Evolutionary conservation across 1,140 invertebrate genomes (phyloP).

Genomic region (Brachystomella parvula): DNA sequence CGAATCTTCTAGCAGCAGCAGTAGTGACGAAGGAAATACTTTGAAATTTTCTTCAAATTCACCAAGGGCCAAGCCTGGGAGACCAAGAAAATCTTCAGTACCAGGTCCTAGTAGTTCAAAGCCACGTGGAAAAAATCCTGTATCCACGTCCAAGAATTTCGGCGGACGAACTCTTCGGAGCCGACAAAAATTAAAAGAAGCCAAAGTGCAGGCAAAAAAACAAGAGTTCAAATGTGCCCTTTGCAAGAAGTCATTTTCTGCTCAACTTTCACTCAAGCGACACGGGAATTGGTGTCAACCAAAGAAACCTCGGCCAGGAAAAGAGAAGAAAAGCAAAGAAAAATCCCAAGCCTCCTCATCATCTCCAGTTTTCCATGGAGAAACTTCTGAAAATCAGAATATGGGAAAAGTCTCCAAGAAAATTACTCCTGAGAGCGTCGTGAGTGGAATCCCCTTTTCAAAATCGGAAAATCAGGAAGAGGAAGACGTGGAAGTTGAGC

Average conservation of each 20-base stretch:
- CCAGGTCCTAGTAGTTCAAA: background rate
- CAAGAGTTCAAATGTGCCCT: conserved; percentile 19
- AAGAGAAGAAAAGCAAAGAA: background rate
- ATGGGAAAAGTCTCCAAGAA: background rate
- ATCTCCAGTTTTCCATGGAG: background rate
- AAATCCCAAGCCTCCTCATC: background rate
- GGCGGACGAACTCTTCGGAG: background rate
- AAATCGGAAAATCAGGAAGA: conserved; percentile 56
- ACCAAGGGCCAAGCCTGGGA: background rate
- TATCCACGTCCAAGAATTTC: background rate
- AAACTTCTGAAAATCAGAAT: background rate
- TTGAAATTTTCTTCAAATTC: background rate
- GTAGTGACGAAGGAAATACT: background rate
- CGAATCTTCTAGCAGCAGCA: background rate
- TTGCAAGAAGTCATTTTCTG: conserved; percentile 28
- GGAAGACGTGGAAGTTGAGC: conserved; percentile 50
- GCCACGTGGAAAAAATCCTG: background rate
- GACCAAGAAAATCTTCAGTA: background rate
- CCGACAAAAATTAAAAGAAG: background rate
- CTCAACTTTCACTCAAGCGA: conserved; percentile 12
- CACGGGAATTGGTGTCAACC: conserved; percentile 29
- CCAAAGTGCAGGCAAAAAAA: conserved; percentile 45
- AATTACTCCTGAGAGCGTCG: too few relatives aligned
- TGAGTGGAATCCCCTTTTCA: too few relatives aligned
- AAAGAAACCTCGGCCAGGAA: conserved; percentile 4